Base-by-base conservation (phyloP, 2,888 invertebrate genomes). In the Epinotia bilunana region DNA sequence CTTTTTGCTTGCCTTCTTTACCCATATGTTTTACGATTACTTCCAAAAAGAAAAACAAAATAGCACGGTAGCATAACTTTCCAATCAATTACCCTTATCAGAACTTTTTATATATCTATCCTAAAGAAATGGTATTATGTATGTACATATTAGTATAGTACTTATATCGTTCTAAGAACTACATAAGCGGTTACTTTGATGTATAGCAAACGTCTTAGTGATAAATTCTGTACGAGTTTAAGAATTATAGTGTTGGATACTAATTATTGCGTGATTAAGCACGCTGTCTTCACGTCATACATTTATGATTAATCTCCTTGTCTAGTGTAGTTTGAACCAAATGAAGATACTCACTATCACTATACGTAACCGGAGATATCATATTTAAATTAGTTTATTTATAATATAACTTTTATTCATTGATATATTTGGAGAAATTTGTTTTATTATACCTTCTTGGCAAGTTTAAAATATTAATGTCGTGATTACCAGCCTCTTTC, bases 21-120 rank as follows among this genome's bases (percentile, higher is more conserved):
- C 12, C 28, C n/a, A 7, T 39, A 39, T 39, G 28, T 9, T 0
- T 33, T 3, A 18, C 20, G 12, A 53, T n/a, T n/a, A 6, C 4
- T 18, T 61, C 9, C 18, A 20, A 13, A 3, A 9, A 18, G 6
- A 55, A 55, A 67, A 67, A 55, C 49, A 53, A 49, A 20, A n/a
- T 46, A 46, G 65, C 65, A 65, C 72, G 72, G 69, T 74, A 76
- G 71, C 78, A 58, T 73, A 64, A 49, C 23, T 73, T 73, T 73
- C 57, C 68, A 55, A 20, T 58, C 57, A 49, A 74, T 74, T 74
- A 60, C 46, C n/a, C 20, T 69, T 74, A 63, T 74, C 61, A 61
- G n/a, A 12, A 39, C 39, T 43, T 2, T 53, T 55, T 33, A 68
- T 16, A 1, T 16, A n/a, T 53, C 11, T 43, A 43, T 43, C 0